Conservation (phyloP, 2,888 invertebrate genomes). For the Calephelis perditalis region DNA sequence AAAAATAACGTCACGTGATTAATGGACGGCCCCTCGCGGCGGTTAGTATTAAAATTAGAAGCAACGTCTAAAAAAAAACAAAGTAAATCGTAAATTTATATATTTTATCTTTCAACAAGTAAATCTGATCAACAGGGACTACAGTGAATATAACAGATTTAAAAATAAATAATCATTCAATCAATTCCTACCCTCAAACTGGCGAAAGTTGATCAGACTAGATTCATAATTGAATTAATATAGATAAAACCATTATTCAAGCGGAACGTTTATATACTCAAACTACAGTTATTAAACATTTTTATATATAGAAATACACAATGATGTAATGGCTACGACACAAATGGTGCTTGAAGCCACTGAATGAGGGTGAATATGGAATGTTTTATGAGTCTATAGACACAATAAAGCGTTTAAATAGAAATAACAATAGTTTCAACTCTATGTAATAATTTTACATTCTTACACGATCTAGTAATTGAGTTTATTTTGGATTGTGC, state of each 20-base stretch:
- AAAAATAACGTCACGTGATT: too few relatives aligned
- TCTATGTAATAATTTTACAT: neutral
- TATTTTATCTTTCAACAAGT: slow-evolving; percentile 31
- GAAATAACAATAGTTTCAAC: neutral
- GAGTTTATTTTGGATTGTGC: neutral
- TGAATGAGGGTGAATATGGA: slow-evolving; percentile 47
- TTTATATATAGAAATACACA: slow-evolving; percentile 20
- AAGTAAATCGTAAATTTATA: slow-evolving; percentile 24
- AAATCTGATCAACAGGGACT: slow-evolving; percentile 27
- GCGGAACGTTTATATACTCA: slow-evolving; percentile 1
- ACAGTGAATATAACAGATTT: slow-evolving; percentile 10
- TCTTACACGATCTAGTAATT: slow-evolving; percentile 3
- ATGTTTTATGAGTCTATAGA: slow-evolving; percentile 39
- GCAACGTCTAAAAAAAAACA: neutral
- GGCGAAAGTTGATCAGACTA: neutral
- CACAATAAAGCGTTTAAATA: slow-evolving; percentile 13
- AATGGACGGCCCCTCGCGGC: too few relatives aligned
- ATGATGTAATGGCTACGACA: neutral
- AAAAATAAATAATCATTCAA: neutral
- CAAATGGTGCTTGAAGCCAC: slow-evolving; percentile 18
- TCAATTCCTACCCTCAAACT: neutral
- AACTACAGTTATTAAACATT: slow-evolving; percentile 26
- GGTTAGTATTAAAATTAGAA: too few relatives aligned
- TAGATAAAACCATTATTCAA: neutral
- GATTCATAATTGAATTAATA: slow-evolving; percentile 7